Conservation (phyloP, 1,140 invertebrate genomes). For the Tetragonula clypearis region DNA sequence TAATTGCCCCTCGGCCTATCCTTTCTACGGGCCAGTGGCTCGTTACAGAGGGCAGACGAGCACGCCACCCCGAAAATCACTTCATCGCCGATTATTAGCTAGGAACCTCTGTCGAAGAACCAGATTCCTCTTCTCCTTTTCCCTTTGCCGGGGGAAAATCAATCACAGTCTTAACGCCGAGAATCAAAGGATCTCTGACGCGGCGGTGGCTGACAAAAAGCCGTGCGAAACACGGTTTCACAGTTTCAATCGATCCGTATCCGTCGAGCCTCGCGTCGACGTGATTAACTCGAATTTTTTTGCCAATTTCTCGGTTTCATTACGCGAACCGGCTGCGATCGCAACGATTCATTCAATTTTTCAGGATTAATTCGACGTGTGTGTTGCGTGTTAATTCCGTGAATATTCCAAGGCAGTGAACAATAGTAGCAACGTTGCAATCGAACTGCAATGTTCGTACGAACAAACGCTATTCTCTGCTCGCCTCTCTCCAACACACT, state of each 20-base stretch:
- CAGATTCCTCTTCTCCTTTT: neutral
- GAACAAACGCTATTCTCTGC: too few relatives aligned
- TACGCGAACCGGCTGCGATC: too few relatives aligned
- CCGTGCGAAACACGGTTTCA: neutral
- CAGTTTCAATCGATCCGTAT: too few relatives aligned
- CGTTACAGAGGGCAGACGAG: constrained; percentile 2
- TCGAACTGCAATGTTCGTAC: too few relatives aligned
- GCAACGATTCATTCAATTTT: too few relatives aligned
- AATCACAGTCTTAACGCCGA: neutral
- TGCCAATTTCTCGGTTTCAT: neutral
- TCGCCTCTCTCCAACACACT: too few relatives aligned
- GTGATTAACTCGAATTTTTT: neutral
- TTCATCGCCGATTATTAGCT: neutral
- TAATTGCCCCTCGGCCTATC: constrained; percentile 64
- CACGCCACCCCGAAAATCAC: constrained; percentile 42
- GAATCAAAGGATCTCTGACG: neutral
- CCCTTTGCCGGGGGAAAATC: neutral
- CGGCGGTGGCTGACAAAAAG: neutral
- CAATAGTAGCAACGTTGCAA: too few relatives aligned
- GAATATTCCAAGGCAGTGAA: too few relatives aligned
- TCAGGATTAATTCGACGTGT: too few relatives aligned
- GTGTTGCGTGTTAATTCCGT: too few relatives aligned
- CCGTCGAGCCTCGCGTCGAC: too few relatives aligned
- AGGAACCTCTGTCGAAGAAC: neutral
- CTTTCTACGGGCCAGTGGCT: constrained; percentile 17